Evolutionary conservation across 1,140 invertebrate species (phyloP).

Genomic region (Carposina sasakii): DNA sequence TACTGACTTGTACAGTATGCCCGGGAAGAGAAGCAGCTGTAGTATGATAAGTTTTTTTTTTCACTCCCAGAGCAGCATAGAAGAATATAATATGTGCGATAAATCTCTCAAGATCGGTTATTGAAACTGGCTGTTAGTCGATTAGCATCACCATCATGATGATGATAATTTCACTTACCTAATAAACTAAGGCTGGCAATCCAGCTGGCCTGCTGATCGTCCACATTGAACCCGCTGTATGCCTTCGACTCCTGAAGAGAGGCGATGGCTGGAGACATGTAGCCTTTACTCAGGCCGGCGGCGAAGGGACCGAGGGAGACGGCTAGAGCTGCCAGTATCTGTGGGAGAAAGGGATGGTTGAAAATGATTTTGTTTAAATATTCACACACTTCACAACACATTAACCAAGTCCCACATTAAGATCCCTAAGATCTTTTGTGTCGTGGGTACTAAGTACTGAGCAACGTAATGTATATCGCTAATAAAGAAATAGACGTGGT

Average conservation of each 20-base stretch:
- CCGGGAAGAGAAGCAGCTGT: too few relatives aligned
- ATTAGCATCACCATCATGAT: neutral
- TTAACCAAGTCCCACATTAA: too few relatives aligned
- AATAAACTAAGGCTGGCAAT: slow-evolving; percentile 85
- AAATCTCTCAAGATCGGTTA: neutral
- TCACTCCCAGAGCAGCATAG: too few relatives aligned
- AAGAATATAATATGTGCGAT: too few relatives aligned
- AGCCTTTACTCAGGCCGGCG: slow-evolving; percentile 86
- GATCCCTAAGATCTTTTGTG: too few relatives aligned
- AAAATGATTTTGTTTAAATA: too few relatives aligned
- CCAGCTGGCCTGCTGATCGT: slow-evolving; percentile 86
- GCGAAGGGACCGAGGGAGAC: slow-evolving; percentile 87
- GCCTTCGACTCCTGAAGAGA: slow-evolving; percentile 79
- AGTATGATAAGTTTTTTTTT: too few relatives aligned
- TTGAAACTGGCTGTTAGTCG: neutral
- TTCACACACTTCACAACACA: too few relatives aligned
- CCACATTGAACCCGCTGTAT: slow-evolving; percentile 74
- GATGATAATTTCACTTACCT: slow-evolving; percentile 55
- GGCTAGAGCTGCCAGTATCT: slow-evolving; percentile 85
- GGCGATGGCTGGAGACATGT: slow-evolving; percentile 88
- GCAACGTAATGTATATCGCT: slow-evolving; percentile 8
- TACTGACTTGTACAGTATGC: too few relatives aligned
- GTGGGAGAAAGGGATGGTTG: slow-evolving; percentile 31
- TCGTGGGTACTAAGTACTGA: too few relatives aligned
- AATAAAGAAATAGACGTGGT: too few relatives aligned